These are phyloP conservation scores for Glomeris maerens DNA, from an alignment of 1,140 invertebrate genomes.

Conservation along the genomic window DNA sequence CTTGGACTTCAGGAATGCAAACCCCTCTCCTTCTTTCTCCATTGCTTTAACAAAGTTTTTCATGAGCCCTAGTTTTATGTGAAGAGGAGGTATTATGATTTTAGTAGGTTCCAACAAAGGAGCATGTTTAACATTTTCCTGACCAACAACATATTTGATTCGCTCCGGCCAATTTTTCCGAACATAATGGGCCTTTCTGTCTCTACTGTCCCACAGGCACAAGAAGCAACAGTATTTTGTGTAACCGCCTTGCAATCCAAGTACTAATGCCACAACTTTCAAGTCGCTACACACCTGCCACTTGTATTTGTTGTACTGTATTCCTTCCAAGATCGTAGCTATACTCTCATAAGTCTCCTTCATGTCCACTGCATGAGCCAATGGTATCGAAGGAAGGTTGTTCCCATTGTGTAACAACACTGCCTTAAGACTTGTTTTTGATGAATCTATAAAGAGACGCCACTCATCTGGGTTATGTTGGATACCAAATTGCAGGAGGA, in stretches of 20 bases:
- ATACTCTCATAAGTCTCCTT: constrained; percentile 2
- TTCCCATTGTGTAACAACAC: constrained; percentile 19
- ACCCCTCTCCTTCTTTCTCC: constrained; percentile 18
- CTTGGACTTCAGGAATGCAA: constrained; percentile 3
- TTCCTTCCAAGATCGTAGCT: background rate
- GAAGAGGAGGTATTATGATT: constrained; percentile 12
- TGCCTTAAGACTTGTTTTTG: constrained; percentile 17
- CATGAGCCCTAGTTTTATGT: constrained; percentile 17
- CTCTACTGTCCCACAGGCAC: constrained; percentile 17
- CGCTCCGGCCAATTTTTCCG: constrained; percentile 10
- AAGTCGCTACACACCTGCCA: constrained; percentile 23
- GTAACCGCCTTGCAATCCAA: constrained; percentile 26
- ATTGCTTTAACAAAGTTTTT: constrained; percentile 18
- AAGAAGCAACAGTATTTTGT: constrained; percentile 28
- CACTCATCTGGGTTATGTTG: constrained; percentile 11
- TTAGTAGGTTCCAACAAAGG: constrained; percentile 12
- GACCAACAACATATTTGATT: constrained; percentile 5
- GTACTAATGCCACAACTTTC: constrained; percentile 18
- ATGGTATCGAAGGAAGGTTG: constrained; percentile 3
- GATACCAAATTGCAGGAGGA: background rate
- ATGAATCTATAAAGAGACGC: constrained; percentile 18
- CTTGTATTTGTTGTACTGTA: constrained; percentile 13
- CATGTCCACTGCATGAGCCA: constrained; percentile 3
- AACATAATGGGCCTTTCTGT: constrained; percentile 12
- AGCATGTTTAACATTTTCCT: constrained; percentile 7